Evolutionary conservation across 2,888 invertebrate genomes (phyloP), one percentile per base, ranked within the genome.

Genomic region (Xanthorhoe designata): DNA sequence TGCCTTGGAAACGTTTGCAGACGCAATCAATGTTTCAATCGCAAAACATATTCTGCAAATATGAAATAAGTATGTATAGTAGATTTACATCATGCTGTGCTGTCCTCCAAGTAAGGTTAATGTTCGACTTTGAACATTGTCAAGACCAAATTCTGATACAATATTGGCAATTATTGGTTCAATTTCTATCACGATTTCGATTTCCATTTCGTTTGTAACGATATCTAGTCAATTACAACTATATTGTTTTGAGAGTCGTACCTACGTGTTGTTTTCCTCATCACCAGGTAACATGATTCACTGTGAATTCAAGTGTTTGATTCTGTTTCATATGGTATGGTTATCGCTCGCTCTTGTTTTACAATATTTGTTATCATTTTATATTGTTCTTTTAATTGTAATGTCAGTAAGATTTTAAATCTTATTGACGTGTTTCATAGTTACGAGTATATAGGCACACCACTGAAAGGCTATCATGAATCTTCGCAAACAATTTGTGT

Each of bases 271-370:
- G 75, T 77, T 73, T 79, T 72, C 74, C 47, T 59, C 74, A 57
- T 64, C n/a, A n/a, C 69, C 64, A 42, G 13, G 38, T 10, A 42
- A 42, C 70, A 78, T 88, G 85, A 88, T 81, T 88, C 87, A 89
- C 77, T 85, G 83, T 88, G 84, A 79, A 80, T 83, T 81, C 88
- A 88, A 86, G 85, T 89, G 87, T 82, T 82, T 79, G 70, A 74
- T 71, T 73, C 75, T 71, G 66, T 77, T 32, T 32, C 32, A 32
- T 78, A 78, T 72, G 73, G 68, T 79, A 76, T 78, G 69, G 76
- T 78, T 72, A 77, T 75, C 66, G 69, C 72, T 71, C 75, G 75
- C 68, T 68, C 76, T 79, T 72, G 71, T 75, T 81, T 73, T 74
- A 64, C 73, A 67, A 70, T 77, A 77, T 76, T 80, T 83, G 74